Evolutionary conservation across 2,113 vertebrate genomes (phyloP), one percentile per base, ranked within the genome.

Genomic region (Myocastor coypus): DNA sequence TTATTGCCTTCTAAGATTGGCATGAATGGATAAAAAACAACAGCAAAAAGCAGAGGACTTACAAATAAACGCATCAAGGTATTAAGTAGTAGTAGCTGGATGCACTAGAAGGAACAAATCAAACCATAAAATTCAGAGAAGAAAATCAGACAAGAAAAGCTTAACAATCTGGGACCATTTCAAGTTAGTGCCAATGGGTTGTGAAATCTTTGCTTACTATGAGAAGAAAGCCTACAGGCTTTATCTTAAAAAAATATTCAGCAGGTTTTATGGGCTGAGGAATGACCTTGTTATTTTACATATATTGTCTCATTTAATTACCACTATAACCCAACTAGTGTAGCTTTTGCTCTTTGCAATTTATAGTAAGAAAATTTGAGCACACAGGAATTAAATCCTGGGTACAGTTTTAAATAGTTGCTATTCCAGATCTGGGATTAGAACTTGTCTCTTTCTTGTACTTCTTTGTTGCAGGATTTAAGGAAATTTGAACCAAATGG

Each of bases 91-190:
- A 90, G 63, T 71, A 63, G 37, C 82, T 55, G 42, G 52, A 69
- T 91, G 55, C 40, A 68, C 20, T 14, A 77, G 83, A 69, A 64
- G 59, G 57, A 91, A 71, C 64, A 71, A 77, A 84, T 86, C 68
- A 68, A 89, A 46, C 61, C 64, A 28, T 88, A 86, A 95, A 89
- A 85, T 68, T 86, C 46, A 63, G 73, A 57, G 92, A 55, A 71
- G 90, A 94, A 94, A 81, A 59, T 75, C 32, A 61, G 83, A 87
- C n/a, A 46, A 61, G 83, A 84, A 42, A 46, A 50, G 22, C 40
- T 66, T 82, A 77, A 90, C 40, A 87, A 42, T 64, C 34, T 75
- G 37, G n/a, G 77, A 84, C 32, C 26, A 71, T 93, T 86, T 90
- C 64, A 87, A 93, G 37, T 75, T 52, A 90, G 32, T 42, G 37